Evolutionary conservation across 2,113 vertebrate genomes (phyloP), one percentile per base, ranked within the genome.

Genomic region (Elachura formosa): DNA sequence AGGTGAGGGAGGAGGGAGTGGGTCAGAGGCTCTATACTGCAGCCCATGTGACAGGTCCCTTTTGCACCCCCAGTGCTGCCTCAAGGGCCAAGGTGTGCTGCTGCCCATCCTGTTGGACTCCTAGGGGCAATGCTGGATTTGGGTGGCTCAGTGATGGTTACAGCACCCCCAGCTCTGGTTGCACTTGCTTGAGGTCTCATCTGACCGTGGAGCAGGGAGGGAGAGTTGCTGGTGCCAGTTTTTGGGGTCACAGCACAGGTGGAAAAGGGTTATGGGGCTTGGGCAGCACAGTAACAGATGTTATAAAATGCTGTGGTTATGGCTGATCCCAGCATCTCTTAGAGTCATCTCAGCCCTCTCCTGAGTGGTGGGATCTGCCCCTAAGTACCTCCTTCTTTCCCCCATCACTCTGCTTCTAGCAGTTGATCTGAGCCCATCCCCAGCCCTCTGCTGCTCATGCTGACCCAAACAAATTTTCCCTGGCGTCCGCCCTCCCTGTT

Each of bases 391-490:
- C 31, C 46, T 71, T 33, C 6, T 38, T 58, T 41, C 28, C 29
- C 25, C 13, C 18, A n/a, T 12, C 5, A 16, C 25, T 74, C 22
- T 82, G 24, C 36, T 66, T 76, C 28, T 33, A n/a, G 34, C 36
- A 77, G 15, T n/a, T 1, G 1, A 14, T 62, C 46, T 3, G 5
- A 84, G 87, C 41, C 41, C 51, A 66, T 18, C 8, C 21, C 19
- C 69, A 78, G 56, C 40, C 55, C 64, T 41, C 33, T 5, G 8
- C 61, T 1, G 3, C 64, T 80, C 8, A 0, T 55, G 64, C 87
- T 93, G 93, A 78, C 93, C 93, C 2, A 1, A 74, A 63, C 77
- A 63, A 24, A 67, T 89, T 48, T 84, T 52, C 49, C 36, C 52
- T 8, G 4, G 61, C 2, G 6, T 56, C 36, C 0, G 0, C 46